Evolutionary conservation across 2,113 vertebrate species (phyloP), one percentile per base, ranked within the genome.

Genomic region (Aepyceros melampus): DNA sequence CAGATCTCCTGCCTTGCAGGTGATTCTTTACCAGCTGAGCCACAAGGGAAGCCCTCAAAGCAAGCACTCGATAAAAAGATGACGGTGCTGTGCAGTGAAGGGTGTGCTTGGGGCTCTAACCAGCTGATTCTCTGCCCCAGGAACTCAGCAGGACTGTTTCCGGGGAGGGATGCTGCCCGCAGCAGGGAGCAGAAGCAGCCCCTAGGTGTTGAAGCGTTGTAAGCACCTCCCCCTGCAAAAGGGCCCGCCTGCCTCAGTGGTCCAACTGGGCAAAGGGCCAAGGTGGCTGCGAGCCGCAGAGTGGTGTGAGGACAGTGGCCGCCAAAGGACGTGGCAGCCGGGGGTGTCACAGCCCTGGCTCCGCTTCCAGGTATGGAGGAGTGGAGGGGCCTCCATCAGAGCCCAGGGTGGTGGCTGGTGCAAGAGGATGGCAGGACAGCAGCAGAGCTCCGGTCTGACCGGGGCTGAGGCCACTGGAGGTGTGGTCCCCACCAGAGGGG

Each of bases 161-260:
- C 15, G 8, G 12, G 9, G 23, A 36, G 13, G 13, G 29, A 3
- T 0, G 14, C 29, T 36, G 17, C 17, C 45, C 1, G 31, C 47
- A 58, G 14, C 33, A 0, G 16, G 25, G 7, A 51, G 36, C 29
- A 58, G 40, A 47, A 6, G 10, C 33, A 49, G 47, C 2, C 60
- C 21, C 33, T 62, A 23, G 51, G 11, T n/a, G 7, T 14, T 12
- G 7, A 13, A 55, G 21, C 31, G 14, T 78, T 2, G 2, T 29
- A 17, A 81, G 36, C 16, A 76, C 11, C 45, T 84, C 19, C 60
- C 31, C 16, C 7, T 31, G 19, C 15, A 58, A 58, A 76, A 40
- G 2, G 21, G n/a, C 40, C 89, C 6, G 0, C 21, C 45, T 53
- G 64, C 47, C 43, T 11, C 88, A 43, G 36, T 53, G 51, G 60